These are phyloP conservation scores for Psix sp. DNA, from an alignment of 1,140 invertebrate genomes.

Conservation along the genomic window DNA sequence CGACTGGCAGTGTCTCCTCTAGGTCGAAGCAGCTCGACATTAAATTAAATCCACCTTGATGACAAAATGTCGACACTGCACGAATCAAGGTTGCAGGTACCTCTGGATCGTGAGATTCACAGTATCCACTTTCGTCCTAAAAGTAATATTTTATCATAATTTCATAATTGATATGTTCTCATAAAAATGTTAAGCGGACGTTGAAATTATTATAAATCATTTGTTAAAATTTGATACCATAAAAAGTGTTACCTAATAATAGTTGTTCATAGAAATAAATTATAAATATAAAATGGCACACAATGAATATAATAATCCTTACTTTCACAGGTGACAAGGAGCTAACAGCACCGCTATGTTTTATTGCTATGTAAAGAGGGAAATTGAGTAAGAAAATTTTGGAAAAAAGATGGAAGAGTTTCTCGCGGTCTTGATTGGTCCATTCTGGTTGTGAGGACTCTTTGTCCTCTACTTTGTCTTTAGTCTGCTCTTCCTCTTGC, in stretches of 20 bases:
- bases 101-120: constrained; percentile 94
- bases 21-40: constrained; percentile 91
- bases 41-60: constrained; percentile 89
- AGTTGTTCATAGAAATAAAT: no score
- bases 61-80: constrained; percentile 94
- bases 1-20: constrained; percentile 86
- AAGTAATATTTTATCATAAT: no score
- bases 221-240: no score
- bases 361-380: constrained; percentile 94
- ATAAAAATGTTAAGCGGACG: no score
- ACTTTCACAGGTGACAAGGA: constrained; percentile 73
- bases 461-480: constrained; percentile 57
- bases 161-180: no score
- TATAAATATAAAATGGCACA: no score
- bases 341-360: constrained; percentile 81
- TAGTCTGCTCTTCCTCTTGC: constrained; percentile 63
- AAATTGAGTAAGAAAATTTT: constrained; percentile 93
- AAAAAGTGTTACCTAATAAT: no score
- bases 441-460: constrained; percentile 72
- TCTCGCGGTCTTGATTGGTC: constrained; percentile 86
- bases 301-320: no score
- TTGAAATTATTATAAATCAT: no score
- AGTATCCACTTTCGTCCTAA: constrained; percentile 80
- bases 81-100: constrained; percentile 91
- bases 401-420: constrained; percentile 85